Evolutionary conservation across 2,888 invertebrate genomes (phyloP).

Genomic region (Biston stratarius): DNA sequence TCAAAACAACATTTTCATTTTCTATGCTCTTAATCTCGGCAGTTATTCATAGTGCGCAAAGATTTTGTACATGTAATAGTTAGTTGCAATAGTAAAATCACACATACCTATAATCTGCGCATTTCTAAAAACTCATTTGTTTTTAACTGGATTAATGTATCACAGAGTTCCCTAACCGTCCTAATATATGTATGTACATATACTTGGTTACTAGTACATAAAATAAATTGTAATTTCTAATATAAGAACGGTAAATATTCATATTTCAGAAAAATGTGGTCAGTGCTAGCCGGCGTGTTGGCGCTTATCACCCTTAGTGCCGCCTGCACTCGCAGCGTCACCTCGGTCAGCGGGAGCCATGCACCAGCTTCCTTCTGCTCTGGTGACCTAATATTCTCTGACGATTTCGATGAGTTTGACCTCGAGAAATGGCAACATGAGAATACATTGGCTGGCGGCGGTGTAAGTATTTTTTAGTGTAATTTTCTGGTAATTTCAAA

Average conservation of each 20-base stretch:
- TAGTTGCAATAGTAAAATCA: background rate
- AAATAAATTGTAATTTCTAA: background rate
- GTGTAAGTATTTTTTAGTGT: constrained; percentile 75
- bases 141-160: no score
- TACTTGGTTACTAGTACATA: background rate
- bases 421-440: constrained; percentile 89
- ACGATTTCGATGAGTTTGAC: constrained; percentile 87
- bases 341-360: constrained; percentile 82
- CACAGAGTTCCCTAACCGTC: no score
- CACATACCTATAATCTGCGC: no score
- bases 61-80: background rate
- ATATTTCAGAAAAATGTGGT: constrained; percentile 67
- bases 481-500: background rate
- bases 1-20: background rate
- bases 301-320: constrained; percentile 59
- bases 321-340: constrained; percentile 76
- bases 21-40: background rate
- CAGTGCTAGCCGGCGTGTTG: constrained; percentile 56
- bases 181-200: no score
- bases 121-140: no score
- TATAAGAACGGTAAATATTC: background rate
- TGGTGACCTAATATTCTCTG: constrained; percentile 87
- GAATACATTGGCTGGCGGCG: constrained; percentile 88
- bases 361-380: constrained; percentile 82
- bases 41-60: background rate